These are phyloP conservation scores for Aproaerema taeniolella DNA, from an alignment of 2,888 invertebrate genomes.

Conservation along the genomic window DNA sequence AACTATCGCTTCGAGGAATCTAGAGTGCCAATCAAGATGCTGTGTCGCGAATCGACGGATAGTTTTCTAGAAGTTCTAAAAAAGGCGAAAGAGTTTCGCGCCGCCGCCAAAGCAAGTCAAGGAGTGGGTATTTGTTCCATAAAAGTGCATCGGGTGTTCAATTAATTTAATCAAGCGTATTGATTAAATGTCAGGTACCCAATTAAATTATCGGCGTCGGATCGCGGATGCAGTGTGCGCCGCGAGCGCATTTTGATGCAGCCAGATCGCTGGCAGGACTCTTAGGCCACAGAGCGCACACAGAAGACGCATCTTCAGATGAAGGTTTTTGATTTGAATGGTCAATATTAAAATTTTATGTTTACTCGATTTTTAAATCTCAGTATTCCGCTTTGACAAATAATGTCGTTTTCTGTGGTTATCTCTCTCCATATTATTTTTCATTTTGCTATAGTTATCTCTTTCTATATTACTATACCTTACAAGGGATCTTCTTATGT, in stretches of 20 bases:
- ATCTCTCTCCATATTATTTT: too few relatives aligned
- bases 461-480: too few relatives aligned
- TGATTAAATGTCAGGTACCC: slow-evolving; percentile 71
- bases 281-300: too few relatives aligned
- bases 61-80: slow-evolving; percentile 20
- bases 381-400: too few relatives aligned
- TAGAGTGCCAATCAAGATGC: slow-evolving; percentile 23
- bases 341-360: too few relatives aligned
- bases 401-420: too few relatives aligned
- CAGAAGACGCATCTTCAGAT: too few relatives aligned
- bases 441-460: too few relatives aligned
- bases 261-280: slow-evolving; percentile 29
- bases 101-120: slow-evolving; percentile 31
- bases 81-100: slow-evolving; percentile 21
- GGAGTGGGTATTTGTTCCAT: slow-evolving; percentile 33
- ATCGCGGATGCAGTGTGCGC: slow-evolving; percentile 37
- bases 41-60: slow-evolving; percentile 16
- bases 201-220: slow-evolving; percentile 63
- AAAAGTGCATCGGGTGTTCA: slow-evolving; percentile 61
- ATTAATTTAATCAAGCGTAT: slow-evolving; percentile 68
- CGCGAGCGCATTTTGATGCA: slow-evolving; percentile 28
- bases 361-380: too few relatives aligned
- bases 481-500: too few relatives aligned
- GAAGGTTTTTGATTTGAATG: too few relatives aligned
- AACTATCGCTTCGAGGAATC: slow-evolving; percentile 15